Evolutionary conservation across 2,113 vertebrate species (phyloP).

Genomic region (Glareola pratincola): DNA sequence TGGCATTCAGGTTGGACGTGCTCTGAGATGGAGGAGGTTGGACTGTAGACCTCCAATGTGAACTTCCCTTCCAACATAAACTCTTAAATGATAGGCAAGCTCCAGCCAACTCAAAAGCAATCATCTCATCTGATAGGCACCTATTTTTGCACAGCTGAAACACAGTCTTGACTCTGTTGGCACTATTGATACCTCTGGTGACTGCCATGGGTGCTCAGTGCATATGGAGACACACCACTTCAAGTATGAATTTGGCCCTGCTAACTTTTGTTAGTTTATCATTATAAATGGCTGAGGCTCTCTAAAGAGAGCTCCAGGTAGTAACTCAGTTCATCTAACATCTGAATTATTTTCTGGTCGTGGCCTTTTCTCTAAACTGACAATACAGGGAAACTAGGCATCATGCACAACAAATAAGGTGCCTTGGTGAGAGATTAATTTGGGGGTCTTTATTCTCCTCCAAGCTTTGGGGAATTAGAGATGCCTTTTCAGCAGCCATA

Average conservation of each 20-base stretch:
- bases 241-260: background rate
- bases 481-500: background rate
- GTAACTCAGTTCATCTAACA: background rate
- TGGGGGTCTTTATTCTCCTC: background rate
- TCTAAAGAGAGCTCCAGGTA: background rate
- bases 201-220: background rate
- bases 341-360: background rate
- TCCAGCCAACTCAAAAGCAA: background rate
- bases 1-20: no score
- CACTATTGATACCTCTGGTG: background rate
- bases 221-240: background rate
- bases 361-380: background rate
- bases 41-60: background rate
- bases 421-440: background rate
- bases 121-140: background rate
- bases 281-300: background rate
- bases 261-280: background rate
- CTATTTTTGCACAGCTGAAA: background rate
- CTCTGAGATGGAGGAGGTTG: background rate
- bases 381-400: background rate
- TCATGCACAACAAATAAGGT: background rate
- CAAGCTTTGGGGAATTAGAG: background rate
- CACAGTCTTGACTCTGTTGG: background rate
- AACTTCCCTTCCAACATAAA: background rate
- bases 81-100: background rate